phyloP scores from a whole-genome alignment of 2,888 invertebrate species.

The Polydrusus pterygomalis region DNA sequence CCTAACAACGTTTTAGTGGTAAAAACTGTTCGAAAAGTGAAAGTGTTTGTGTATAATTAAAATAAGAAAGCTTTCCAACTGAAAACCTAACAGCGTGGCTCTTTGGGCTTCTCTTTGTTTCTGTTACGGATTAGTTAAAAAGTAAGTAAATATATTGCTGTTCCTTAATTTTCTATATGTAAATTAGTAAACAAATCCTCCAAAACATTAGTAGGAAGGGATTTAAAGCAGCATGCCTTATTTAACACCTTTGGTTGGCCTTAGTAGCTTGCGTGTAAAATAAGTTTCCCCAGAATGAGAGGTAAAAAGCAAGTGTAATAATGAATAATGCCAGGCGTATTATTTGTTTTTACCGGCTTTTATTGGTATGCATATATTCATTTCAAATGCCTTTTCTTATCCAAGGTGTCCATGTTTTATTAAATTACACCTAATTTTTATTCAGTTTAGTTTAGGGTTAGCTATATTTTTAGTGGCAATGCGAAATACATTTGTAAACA shows the following conservation, averaged over 20 bases:
- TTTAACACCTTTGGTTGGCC: constrained; percentile 49
- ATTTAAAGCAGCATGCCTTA: constrained; percentile 44
- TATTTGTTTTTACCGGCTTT: constrained; percentile 43
- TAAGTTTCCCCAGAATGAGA: constrained; percentile 49
- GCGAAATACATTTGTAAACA: not conserved
- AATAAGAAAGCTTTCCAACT: constrained; percentile 67
- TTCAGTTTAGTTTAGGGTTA: not conserved
- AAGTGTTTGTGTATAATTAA: constrained; percentile 68
- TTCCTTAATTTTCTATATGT: constrained; percentile 36
- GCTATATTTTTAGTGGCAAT: not conserved
- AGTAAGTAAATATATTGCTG: constrained; percentile 66
- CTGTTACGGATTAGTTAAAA: constrained; percentile 69
- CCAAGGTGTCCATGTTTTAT: constrained; percentile 1
- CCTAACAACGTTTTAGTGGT: constrained; percentile 61
- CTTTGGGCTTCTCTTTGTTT: constrained; percentile 71
- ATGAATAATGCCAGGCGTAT: constrained; percentile 29
- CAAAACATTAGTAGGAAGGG: constrained; percentile 6
- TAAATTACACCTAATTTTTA: not conserved
- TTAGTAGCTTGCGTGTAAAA: constrained; percentile 55
- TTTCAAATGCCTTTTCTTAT: not conserved
- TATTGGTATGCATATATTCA: not conserved
- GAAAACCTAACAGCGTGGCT: constrained; percentile 72
- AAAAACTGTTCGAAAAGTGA: constrained; percentile 64
- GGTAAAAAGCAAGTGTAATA: constrained; percentile 48
- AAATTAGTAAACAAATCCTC: not conserved